Evolutionary conservation across 1,140 invertebrate species (phyloP).

Genomic region (Rhysida immarginata): DNA sequence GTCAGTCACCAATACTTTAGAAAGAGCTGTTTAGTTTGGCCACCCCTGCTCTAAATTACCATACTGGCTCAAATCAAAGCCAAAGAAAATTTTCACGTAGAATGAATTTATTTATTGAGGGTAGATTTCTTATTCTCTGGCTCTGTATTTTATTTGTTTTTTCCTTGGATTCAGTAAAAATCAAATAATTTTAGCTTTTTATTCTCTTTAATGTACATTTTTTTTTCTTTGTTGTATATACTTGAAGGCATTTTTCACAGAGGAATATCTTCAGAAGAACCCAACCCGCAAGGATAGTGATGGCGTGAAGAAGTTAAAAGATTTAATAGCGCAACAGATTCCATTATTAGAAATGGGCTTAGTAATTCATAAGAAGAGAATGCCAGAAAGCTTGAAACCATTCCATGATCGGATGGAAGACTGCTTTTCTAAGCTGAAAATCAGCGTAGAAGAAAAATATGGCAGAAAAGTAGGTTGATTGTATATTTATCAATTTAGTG

Average conservation of each 20-base stretch:
- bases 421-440: conserved; percentile 55
- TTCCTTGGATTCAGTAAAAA: too few relatives aligned
- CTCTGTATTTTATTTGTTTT: too few relatives aligned
- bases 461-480: conserved; percentile 42
- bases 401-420: conserved; percentile 62
- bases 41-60: too few relatives aligned
- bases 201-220: not conserved
- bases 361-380: conserved; percentile 50
- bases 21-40: too few relatives aligned
- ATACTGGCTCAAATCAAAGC: too few relatives aligned
- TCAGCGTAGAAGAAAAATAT: conserved; percentile 62
- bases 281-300: conserved; percentile 42
- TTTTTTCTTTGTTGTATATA: too few relatives aligned
- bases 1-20: too few relatives aligned
- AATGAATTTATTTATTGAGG: too few relatives aligned
- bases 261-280: conserved; percentile 50
- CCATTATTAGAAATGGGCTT: conserved; percentile 53
- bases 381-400: conserved; percentile 44
- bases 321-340: conserved; percentile 63
- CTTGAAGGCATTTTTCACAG: conserved; percentile 58
- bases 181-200: too few relatives aligned
- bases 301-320: conserved; percentile 52
- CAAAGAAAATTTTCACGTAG: too few relatives aligned
- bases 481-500: too few relatives aligned
- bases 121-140: too few relatives aligned